These are phyloP conservation scores for Cyanoliseus patagonus DNA, from an alignment of 2,113 vertebrate genomes.

Conservation along the genomic window DNA sequence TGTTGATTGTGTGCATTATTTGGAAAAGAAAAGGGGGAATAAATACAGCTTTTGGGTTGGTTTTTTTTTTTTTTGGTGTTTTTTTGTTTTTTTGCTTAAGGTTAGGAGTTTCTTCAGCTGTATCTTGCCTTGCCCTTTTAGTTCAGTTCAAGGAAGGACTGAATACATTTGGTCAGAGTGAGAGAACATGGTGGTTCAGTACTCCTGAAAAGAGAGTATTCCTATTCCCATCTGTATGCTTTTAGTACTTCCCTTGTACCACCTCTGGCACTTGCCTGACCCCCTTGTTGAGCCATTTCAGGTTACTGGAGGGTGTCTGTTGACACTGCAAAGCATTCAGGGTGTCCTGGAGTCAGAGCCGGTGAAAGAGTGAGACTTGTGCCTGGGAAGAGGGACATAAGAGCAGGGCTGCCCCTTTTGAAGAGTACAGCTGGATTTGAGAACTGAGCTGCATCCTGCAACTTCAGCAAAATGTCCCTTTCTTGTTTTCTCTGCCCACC, in stretches of 20 bases:
- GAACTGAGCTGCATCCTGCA: background rate
- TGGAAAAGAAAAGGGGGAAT: background rate
- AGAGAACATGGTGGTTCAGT: background rate
- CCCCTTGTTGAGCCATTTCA: background rate
- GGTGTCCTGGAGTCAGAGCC: background rate
- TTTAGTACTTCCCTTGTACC: background rate
- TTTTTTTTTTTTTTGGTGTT: no score
- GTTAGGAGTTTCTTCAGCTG: background rate
- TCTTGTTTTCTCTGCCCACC: accelerated
- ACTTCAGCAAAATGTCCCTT: background rate
- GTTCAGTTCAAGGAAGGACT: background rate
- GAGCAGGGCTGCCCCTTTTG: background rate
- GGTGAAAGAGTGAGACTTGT: background rate
- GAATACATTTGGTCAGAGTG: background rate
- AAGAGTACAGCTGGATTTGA: background rate
- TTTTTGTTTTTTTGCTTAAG: background rate
- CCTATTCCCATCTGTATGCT: background rate
- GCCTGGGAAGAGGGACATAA: background rate
- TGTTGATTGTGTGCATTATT: background rate
- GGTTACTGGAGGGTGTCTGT: background rate
- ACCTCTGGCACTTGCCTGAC: background rate
- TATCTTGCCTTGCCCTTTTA: background rate
- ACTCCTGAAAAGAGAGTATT: background rate
- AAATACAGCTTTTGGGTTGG: background rate
- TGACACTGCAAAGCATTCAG: background rate